Percentiles rank a stretch among this genome's conserved stretches.
Evolutionary conservation across 2,113 vertebrate species (phyloP).

Genomic region (Trochalopteron elliotii): DNA sequence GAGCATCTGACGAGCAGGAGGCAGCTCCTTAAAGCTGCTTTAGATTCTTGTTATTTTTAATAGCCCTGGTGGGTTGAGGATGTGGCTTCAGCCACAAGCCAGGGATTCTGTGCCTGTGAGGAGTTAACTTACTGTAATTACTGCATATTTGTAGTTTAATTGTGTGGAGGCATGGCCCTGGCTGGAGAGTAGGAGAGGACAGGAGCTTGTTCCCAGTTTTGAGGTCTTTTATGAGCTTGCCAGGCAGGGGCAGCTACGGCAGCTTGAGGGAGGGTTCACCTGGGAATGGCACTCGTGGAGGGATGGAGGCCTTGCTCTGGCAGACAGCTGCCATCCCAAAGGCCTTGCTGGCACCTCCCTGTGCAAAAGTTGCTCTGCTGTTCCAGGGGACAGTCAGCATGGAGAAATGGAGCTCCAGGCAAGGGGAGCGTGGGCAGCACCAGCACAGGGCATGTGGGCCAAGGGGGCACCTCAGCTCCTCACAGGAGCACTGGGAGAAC

Average conservation of each 20-base stretch:
- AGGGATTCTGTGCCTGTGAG: neutral
- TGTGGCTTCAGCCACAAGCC: conserved; percentile 1
- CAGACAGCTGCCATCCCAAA: neutral
- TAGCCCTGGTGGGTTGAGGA: neutral
- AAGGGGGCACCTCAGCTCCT: neutral
- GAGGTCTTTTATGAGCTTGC: neutral
- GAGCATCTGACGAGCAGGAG: neutral
- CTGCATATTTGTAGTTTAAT: neutral
- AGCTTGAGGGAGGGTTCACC: neutral
- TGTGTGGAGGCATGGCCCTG: neutral
- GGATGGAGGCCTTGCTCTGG: neutral
- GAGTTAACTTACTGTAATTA: neutral
- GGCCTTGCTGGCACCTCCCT: neutral
- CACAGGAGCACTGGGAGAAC: neutral
- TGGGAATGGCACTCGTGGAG: neutral
- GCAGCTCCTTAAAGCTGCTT: neutral
- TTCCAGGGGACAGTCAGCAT: neutral
- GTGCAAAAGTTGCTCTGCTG: neutral
- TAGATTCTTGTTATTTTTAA: neutral
- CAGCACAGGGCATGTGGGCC: neutral
- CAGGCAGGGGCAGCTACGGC: neutral
- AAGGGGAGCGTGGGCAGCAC: neutral
- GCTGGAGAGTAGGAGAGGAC: neutral
- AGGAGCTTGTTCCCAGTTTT: neutral
- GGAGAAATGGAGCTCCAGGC: neutral